These are phyloP conservation scores for Hofmannophila pseudospretella DNA, from an alignment of 2,888 invertebrate genomes.

Conservation along the genomic window DNA sequence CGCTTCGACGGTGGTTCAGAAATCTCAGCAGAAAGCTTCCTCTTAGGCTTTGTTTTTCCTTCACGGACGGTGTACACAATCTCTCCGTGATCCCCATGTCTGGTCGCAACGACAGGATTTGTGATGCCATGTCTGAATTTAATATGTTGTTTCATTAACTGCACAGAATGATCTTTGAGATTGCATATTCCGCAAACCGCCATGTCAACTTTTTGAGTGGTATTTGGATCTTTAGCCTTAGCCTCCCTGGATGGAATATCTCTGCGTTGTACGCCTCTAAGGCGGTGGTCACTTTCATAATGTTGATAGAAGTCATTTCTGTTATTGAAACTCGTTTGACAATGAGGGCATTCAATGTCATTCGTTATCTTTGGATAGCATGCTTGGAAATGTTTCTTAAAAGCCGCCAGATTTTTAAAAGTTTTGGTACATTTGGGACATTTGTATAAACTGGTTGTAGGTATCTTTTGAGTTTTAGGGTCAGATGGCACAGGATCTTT, in stretches of 20 bases:
- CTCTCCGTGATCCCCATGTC: background rate
- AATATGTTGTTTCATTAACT: conserved; percentile 30
- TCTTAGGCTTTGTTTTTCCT: too few species aligned
- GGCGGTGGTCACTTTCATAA: conserved; percentile 22
- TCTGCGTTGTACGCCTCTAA: background rate
- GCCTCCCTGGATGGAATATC: background rate
- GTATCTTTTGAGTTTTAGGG: conserved; percentile 11
- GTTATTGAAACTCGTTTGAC: conserved; percentile 11
- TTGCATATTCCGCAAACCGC: conserved; percentile 34
- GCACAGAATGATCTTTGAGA: conserved; percentile 11
- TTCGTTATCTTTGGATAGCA: conserved; percentile 15
- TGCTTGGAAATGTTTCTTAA: conserved; percentile 36
- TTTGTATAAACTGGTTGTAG: conserved; percentile 20
- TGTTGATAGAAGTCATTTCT: conserved; percentile 31
- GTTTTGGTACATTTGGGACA: conserved; percentile 39
- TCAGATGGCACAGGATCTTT: background rate
- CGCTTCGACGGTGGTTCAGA: conserved; percentile 22
- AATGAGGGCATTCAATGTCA: conserved; percentile 26
- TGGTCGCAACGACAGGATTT: conserved; percentile 5
- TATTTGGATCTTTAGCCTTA: background rate
- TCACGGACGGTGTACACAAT: conserved; percentile 4
- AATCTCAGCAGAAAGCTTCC: conserved; percentile 18
- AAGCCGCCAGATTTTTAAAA: conserved; percentile 23
- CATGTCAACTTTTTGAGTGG: background rate
- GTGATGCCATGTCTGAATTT: conserved; percentile 25